Conservation (phyloP, 2,888 invertebrate genomes). For the Pantelozetes paolii region DNA sequence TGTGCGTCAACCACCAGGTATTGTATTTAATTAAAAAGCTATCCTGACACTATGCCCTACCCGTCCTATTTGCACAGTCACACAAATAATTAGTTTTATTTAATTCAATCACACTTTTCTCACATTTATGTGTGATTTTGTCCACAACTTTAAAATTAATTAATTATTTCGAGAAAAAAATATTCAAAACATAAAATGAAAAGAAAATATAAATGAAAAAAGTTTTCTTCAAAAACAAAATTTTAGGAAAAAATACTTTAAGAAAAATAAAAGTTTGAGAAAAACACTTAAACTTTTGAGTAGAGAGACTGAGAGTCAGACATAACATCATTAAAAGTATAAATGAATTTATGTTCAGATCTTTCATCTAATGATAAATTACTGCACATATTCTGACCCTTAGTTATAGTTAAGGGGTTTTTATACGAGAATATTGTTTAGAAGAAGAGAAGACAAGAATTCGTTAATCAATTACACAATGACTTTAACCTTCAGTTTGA, state of each 20-base stretch:
- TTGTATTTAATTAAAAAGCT: neutral
- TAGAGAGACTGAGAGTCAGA: too few relatives aligned
- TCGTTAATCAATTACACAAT: slow-evolving; percentile 3
- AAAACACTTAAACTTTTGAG: neutral
- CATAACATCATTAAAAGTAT: neutral
- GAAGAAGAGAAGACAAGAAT: neutral
- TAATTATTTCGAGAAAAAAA: neutral
- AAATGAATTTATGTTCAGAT: neutral
- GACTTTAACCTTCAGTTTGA: slow-evolving; percentile 2
- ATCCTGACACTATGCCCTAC: neutral
- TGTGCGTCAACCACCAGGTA: slow-evolving; percentile 43
- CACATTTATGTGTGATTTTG: slow-evolving; percentile 5
- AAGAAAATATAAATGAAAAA: too few relatives aligned
- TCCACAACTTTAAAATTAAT: slow-evolving; percentile 11
- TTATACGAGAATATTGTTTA: neutral
- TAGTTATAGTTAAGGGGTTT: neutral
- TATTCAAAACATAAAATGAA: neutral
- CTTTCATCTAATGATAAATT: neutral
- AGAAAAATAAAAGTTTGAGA: neutral
- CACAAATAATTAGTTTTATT: neutral
- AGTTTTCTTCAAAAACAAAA: neutral
- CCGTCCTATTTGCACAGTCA: neutral
- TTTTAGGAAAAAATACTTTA: neutral
- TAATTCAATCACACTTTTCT: slow-evolving; percentile 12
- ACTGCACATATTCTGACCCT: neutral